Conservation (phyloP, 2,113 vertebrate species). For the Melanotaenia duboulayi region DNA sequence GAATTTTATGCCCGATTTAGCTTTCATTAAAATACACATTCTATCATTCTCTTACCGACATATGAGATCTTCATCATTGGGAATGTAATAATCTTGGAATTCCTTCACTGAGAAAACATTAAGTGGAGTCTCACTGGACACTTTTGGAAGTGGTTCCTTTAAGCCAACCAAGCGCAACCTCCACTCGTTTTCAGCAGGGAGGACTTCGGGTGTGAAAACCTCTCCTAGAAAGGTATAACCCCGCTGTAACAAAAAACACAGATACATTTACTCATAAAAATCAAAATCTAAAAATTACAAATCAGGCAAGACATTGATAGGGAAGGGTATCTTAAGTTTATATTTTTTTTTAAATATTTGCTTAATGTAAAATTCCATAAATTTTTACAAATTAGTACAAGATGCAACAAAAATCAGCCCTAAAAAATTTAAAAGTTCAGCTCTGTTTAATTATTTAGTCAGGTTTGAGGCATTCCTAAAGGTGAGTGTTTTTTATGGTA, state of each 20-base stretch:
- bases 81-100: slow-evolving; percentile 89
- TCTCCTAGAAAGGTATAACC: slow-evolving; percentile 94
- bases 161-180: slow-evolving; percentile 86
- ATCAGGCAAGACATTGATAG: background rate
- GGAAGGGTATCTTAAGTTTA: background rate
- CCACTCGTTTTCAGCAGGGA: slow-evolving; percentile 80
- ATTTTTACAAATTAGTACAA: background rate
- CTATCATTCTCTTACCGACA: slow-evolving; percentile 85
- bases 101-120: slow-evolving; percentile 84
- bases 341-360: background rate
- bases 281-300: background rate
- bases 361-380: background rate
- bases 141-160: slow-evolving; percentile 80
- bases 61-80: slow-evolving; percentile 85
- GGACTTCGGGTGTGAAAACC: slow-evolving; percentile 72
- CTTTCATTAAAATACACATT: background rate
- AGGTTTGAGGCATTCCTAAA: background rate
- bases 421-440: too few relatives aligned
- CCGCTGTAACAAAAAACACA: slow-evolving; percentile 72
- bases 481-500: background rate
- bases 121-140: slow-evolving; percentile 72
- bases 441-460: too few relatives aligned
- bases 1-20: too few relatives aligned
- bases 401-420: too few relatives aligned
- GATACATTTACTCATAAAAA: background rate